Conservation (phyloP, 2,797 vertebrate species). For the Catharus ustulatus region DNA sequence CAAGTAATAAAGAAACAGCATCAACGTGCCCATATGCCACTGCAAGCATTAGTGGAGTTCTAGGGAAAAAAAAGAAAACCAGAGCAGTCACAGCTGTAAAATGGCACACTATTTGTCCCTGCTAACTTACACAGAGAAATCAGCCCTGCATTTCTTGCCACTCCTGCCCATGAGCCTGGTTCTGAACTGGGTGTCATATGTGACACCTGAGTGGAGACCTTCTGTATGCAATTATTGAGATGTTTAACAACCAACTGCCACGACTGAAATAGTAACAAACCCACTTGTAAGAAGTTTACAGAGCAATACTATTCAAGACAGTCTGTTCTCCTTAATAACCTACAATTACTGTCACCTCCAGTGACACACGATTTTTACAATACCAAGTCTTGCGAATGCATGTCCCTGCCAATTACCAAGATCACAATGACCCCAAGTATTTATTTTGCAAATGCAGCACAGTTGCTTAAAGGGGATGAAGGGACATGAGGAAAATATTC, state of each 20-base stretch:
- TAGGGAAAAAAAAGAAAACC: constrained; percentile 50
- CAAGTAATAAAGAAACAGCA: constrained; percentile 91
- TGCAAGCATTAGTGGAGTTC: constrained; percentile 95
- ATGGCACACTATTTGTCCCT: background rate
- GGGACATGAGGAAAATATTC: background rate
- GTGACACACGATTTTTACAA: background rate
- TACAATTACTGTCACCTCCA: background rate
- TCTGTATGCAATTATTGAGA: background rate
- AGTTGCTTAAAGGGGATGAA: background rate
- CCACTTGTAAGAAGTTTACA: background rate
- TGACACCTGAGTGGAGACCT: background rate
- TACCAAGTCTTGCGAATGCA: background rate
- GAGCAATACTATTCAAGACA: background rate
- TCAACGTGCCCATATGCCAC: constrained; percentile 94
- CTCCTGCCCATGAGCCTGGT: background rate
- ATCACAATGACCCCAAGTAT: background rate
- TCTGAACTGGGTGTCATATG: background rate
- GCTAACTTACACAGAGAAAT: background rate
- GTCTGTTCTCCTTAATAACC: background rate
- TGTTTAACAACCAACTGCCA: background rate
- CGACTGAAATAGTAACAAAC: background rate
- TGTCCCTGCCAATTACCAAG: background rate
- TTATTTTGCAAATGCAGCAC: background rate
- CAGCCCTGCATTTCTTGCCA: background rate
- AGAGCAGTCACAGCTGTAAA: background rate